These are phyloP conservation scores for Prenolepis imparis DNA, from an alignment of 2,888 invertebrate species.

Conservation along the genomic window DNA sequence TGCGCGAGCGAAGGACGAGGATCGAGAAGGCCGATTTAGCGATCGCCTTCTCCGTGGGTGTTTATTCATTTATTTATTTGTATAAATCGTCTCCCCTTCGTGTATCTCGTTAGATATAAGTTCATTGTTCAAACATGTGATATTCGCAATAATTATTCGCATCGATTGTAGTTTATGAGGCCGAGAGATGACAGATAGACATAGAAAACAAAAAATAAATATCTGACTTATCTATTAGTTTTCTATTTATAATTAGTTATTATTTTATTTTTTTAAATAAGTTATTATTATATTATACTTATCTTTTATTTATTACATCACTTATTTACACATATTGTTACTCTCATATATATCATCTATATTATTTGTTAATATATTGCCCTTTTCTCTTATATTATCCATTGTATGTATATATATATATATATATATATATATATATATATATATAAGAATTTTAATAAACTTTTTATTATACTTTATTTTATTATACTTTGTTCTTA, in stretches of 20 bases:
- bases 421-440: too few species aligned
- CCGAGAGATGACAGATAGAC: not conserved
- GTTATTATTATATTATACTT: not conserved
- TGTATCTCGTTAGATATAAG: constrained; percentile 53
- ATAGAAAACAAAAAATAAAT: not conserved
- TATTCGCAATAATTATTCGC: constrained; percentile 60
- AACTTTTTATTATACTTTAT: not conserved
- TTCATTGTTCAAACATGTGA: not conserved
- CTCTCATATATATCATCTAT: not conserved
- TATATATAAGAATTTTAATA: too few species aligned
- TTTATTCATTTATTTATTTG: constrained; percentile 56
- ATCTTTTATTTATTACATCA: not conserved
- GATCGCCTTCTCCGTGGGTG: not conserved
- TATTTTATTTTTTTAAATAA: constrained; percentile 1
- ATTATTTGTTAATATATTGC: not conserved
- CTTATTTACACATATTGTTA: not conserved
- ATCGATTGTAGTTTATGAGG: not conserved
- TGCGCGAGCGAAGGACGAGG: constrained; percentile 36
- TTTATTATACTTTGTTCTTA: not conserved
- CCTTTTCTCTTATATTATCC: too few species aligned
- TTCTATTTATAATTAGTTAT: not conserved
- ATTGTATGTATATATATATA: not conserved
- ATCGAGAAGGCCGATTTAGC: constrained; percentile 36
- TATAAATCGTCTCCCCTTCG: constrained; percentile 48
- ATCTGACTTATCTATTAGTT: not conserved